phyloP scores from a whole-genome alignment of 2,888 invertebrate species.

The Limnephilus auricula region DNA sequence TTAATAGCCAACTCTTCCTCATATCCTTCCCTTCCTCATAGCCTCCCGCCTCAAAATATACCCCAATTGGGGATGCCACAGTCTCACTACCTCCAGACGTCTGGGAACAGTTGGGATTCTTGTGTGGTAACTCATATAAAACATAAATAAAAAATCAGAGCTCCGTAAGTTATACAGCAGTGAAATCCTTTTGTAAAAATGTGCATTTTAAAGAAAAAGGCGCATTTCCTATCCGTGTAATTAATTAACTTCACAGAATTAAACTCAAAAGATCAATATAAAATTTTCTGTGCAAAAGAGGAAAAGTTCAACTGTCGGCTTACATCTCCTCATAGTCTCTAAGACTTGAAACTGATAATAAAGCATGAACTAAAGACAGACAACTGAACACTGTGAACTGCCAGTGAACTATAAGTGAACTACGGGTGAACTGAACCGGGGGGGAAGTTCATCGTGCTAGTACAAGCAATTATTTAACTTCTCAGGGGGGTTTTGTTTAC shows the following conservation, averaged over 20 bases:
- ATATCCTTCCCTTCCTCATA: too few species aligned
- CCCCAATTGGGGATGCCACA: too few species aligned
- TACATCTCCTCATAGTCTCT: neutral
- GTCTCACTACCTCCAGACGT: too few species aligned
- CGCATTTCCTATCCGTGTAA: neutral
- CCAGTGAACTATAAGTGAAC: neutral
- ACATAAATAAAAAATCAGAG: too few species aligned
- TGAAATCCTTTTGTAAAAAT: neutral
- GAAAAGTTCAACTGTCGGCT: neutral
- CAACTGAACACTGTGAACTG: neutral
- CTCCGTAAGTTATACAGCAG: neutral
- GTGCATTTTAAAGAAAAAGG: neutral
- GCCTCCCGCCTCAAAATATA: too few species aligned
- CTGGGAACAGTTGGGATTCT: too few species aligned
- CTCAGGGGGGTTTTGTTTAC: conserved; percentile 15
- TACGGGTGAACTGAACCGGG: neutral
- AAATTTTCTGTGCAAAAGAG: neutral
- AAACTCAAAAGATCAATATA: neutral
- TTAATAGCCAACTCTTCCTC: too few species aligned
- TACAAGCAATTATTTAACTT: conserved; percentile 20
- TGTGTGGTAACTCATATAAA: too few species aligned
- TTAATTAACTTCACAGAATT: neutral
- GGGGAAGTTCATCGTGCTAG: conserved; percentile 5
- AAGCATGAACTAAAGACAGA: neutral
- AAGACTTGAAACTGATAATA: conserved; percentile 9